phyloP scores from a whole-genome alignment of 1,140 invertebrate genomes.

The Aphis craccivora region DNA sequence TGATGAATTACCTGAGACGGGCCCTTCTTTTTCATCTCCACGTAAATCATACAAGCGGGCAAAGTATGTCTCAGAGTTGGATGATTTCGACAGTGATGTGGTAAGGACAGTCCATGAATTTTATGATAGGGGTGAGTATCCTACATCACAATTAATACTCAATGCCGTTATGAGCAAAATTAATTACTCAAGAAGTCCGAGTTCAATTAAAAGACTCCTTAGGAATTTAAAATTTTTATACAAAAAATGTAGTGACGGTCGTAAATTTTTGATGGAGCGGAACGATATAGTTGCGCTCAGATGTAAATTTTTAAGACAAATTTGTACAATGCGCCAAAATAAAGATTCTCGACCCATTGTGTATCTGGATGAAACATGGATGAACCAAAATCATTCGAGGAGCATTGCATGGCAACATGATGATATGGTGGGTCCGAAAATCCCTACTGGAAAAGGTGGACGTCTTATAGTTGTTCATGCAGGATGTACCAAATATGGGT shows the following conservation, averaged over 20 bases:
- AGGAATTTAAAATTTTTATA: background rate
- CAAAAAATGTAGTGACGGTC: background rate
- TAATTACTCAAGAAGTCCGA: background rate
- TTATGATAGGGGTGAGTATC: background rate
- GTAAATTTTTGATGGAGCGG: background rate
- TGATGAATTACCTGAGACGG: background rate
- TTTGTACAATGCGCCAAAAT: background rate
- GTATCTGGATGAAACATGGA: too few relatives aligned
- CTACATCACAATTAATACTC: conserved; percentile 7
- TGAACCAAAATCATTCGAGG: background rate
- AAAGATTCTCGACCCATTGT: background rate
- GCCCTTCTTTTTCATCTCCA: conserved; percentile 3
- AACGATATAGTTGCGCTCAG: background rate
- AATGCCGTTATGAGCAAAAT: background rate
- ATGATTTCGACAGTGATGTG: too few relatives aligned
- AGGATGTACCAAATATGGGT: background rate
- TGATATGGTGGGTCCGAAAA: background rate
- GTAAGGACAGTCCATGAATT: background rate
- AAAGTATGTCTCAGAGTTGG: background rate
- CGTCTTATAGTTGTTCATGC: background rate
- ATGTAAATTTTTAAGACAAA: background rate
- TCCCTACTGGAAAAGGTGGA: background rate
- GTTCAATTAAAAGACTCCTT: background rate
- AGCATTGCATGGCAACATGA: background rate
- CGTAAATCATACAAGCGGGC: conserved; percentile 13